Percentiles rank a stretch among this genome's conserved stretches.
phyloP scores from a whole-genome alignment of 2,113 vertebrate species.

The Eidolon helvum region DNA sequence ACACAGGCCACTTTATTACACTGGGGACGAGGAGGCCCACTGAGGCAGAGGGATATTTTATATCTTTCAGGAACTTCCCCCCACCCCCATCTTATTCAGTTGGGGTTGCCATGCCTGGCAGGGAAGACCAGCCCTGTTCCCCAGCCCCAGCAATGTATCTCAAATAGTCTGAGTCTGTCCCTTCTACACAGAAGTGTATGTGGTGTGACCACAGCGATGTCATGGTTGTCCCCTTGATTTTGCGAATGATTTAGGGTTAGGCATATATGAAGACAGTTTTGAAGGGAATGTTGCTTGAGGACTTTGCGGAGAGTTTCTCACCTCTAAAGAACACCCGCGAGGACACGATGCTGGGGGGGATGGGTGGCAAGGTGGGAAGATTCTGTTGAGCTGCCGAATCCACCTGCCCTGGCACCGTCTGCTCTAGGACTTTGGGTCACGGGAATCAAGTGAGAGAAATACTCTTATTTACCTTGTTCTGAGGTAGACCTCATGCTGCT shows the following conservation, averaged over 20 bases:
- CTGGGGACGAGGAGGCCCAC: background rate
- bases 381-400: background rate
- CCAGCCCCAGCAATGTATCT: too few relatives aligned
- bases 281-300: background rate
- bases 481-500: background rate
- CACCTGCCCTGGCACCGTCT: fast-evolving
- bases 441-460: background rate
- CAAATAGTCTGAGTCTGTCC: background rate
- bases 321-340: background rate
- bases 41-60: background rate
- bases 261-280: background rate
- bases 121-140: background rate
- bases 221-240: background rate
- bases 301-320: background rate
- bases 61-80: background rate
- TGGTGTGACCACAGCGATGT: background rate
- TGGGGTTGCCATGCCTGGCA: background rate
- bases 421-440: background rate
- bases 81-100: background rate
- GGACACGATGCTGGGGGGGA: background rate
- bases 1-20: background rate
- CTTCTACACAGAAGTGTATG: background rate
- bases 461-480: background rate
- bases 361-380: background rate
- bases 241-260: background rate